These are phyloP conservation scores for Phrynosoma blainvillii DNA, from an alignment of 2,113 vertebrate genomes.

Conservation along the genomic window DNA sequence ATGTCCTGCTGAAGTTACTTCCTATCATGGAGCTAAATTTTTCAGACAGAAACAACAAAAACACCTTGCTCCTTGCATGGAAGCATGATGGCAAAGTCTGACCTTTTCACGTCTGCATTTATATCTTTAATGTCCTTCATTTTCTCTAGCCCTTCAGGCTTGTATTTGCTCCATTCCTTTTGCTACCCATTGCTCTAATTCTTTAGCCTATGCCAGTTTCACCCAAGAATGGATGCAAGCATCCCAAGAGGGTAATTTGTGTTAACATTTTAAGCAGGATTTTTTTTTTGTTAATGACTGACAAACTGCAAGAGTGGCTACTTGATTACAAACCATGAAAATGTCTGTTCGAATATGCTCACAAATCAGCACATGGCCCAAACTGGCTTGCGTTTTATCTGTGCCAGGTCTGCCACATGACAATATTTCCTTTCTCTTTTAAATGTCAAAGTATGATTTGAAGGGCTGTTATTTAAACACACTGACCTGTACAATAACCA, in stretches of 20 bases:
- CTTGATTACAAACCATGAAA: constrained; percentile 62
- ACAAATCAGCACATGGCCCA: constrained; percentile 64
- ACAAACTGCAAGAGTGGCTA: constrained; percentile 58
- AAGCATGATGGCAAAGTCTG: neutral
- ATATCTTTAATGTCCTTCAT: neutral
- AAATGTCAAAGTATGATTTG: constrained; percentile 65
- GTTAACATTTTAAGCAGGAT: constrained; percentile 59
- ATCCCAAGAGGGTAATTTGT: constrained; percentile 52
- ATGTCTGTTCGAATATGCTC: constrained; percentile 50
- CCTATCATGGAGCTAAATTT: neutral
- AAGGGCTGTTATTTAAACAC: constrained; percentile 65
- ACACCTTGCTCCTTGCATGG: neutral
- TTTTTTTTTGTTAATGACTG: constrained; percentile 46
- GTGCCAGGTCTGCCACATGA: constrained; percentile 57
- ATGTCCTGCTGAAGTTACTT: neutral
- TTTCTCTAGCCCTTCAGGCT: constrained; percentile 2
- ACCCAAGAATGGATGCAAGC: constrained; percentile 21
- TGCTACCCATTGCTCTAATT: constrained; percentile 18
- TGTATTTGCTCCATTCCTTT: neutral
- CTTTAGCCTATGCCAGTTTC: constrained; percentile 47
- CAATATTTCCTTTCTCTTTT: constrained; percentile 62
- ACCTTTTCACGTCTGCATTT: neutral
- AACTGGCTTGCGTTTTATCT: constrained; percentile 56
- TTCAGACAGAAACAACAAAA: constrained; percentile 4
- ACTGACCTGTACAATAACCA: constrained; percentile 66